Evolutionary conservation across 2,113 vertebrate species (phyloP).

Genomic region (Etheostoma spectabile): DNA sequence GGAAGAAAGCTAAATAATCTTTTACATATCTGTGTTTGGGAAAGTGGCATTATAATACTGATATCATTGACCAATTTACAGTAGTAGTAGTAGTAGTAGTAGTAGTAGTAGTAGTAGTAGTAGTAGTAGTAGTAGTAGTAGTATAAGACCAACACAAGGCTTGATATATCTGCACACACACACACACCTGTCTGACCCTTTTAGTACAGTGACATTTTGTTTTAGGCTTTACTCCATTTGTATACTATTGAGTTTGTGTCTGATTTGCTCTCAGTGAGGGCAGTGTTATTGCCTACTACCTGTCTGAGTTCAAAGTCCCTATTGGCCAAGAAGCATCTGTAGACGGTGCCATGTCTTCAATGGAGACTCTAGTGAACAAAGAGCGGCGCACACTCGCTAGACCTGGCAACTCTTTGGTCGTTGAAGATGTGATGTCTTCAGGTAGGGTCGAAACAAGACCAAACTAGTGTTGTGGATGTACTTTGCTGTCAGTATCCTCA

Average conservation of each 20-base stretch:
- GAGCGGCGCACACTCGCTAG: fast-evolving
- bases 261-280: slow-evolving; percentile 76
- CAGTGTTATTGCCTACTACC: slow-evolving; percentile 85
- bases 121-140: not conserved
- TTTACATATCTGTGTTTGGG: not conserved
- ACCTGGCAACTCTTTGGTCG: slow-evolving; percentile 18
- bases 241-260: not conserved
- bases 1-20: not conserved
- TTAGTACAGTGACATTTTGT: not conserved
- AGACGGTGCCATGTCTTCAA: slow-evolving; percentile 55
- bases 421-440: slow-evolving; percentile 68
- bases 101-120: not conserved
- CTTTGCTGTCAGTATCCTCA: not conserved
- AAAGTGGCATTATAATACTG: not conserved
- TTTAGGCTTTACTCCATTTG: not conserved
- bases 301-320: slow-evolving; percentile 82
- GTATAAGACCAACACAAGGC: not conserved
- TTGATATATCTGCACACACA: not conserved
- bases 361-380: slow-evolving; percentile 53
- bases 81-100: not conserved
- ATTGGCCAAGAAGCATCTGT: slow-evolving; percentile 59
- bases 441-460: slow-evolving; percentile 54
- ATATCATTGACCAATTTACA: not conserved
- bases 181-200: not conserved
- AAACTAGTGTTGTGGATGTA: not conserved